Base-by-base conservation (phyloP, 2,888 invertebrate genomes). In the Thelaira solivaga region DNA sequence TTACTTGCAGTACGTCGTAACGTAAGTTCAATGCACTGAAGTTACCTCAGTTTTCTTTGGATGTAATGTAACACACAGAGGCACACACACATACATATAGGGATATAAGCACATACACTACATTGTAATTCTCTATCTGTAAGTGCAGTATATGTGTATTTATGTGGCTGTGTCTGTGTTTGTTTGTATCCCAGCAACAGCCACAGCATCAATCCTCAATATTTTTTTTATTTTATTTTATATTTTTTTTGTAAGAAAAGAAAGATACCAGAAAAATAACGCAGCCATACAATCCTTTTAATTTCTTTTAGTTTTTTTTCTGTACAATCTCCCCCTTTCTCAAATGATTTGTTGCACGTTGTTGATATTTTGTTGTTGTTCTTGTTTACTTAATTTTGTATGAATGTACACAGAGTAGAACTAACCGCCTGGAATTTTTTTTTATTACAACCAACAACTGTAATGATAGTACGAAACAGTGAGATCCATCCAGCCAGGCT, bases 261-360 rank as follows among this genome's bases (percentile, higher is more conserved):
- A 59, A 67, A 75, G 67, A 61, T 7, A 45, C 26, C 65, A 67
- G 16, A 8, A 67, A 61, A 59, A 43, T 64, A 67, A 64, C 26
- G 62, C 53, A 34, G 64, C 76, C 64, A 74, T 67, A 76, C 76
- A 76, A 76, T 76, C 76, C 76, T 78, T 78, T 78, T 71, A 51
- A 69, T 73, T 68, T 74, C 73, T 73, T 77, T 77, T 64, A 26
- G 47, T 67, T 10, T 59, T 59, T 65, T 64, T 34, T 43, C 29
- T n/a, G 24, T 31, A 65, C 47, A 61, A 78, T 78, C 78, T 78
- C 78, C 78, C 77, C 78, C 78, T 78, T 78, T 78, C 78, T 74
- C 69, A 78, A 74, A 65, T 78, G 78, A 74, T 74, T 78, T 72
- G 69, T 74, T 68, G 76, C 53, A 31, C 22, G 13, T 41, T 55